Evolutionary conservation across 1,140 invertebrate genomes (phyloP).

Genomic region (Arion vulgaris): DNA sequence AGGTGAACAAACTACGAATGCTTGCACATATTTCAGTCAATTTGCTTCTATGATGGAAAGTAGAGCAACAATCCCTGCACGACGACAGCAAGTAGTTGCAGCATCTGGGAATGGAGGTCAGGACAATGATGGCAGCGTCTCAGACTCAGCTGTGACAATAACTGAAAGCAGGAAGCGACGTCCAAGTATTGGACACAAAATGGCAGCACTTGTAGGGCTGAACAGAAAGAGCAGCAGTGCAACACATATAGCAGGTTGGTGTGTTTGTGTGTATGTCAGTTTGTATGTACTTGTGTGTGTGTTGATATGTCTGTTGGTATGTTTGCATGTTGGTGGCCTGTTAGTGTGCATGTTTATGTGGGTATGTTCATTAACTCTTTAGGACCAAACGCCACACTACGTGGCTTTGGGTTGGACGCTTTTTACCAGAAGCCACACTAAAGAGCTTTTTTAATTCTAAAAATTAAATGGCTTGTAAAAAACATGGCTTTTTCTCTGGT

Average conservation of each 20-base stretch:
- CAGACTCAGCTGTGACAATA: conserved; percentile 87
- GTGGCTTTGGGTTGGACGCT: too few relatives aligned
- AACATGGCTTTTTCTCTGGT: too few relatives aligned
- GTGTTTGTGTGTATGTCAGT: not conserved
- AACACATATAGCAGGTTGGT: conserved; percentile 93
- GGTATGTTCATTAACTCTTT: too few relatives aligned
- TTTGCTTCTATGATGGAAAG: conserved; percentile 73
- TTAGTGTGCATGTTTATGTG: too few relatives aligned
- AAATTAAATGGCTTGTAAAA: too few relatives aligned
- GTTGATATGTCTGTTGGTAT: not conserved
- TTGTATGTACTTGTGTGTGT: not conserved
- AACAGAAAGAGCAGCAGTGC: conserved; percentile 94
- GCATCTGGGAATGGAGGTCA: conserved; percentile 55
- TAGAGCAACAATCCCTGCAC: conserved; percentile 62
- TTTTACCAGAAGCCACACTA: too few relatives aligned
- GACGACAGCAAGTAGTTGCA: conserved; percentile 43
- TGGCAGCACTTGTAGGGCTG: conserved; percentile 77
- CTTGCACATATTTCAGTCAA: conserved; percentile 65
- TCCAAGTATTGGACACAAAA: conserved; percentile 77
- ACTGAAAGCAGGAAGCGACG: conserved; percentile 72
- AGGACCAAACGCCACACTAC: too few relatives aligned
- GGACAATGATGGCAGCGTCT: conserved; percentile 88
- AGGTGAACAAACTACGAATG: too few relatives aligned
- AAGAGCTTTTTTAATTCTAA: too few relatives aligned
- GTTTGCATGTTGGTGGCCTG: not conserved